These are phyloP conservation scores for Hylaeus volcanicus DNA, from an alignment of 1,140 invertebrate genomes.

Conservation along the genomic window DNA sequence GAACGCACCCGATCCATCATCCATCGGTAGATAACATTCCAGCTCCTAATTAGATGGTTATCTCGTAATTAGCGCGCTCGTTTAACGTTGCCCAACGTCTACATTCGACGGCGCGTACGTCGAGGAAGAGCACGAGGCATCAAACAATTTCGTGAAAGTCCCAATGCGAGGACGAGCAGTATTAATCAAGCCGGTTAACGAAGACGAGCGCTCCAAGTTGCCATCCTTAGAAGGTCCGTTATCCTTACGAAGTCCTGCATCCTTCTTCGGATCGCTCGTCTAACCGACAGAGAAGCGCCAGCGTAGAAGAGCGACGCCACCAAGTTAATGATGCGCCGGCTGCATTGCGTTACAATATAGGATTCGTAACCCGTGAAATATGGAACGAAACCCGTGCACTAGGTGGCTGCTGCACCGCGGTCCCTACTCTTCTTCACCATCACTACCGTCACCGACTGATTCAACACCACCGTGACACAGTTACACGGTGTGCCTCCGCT, in stretches of 20 bases:
- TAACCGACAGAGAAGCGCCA: constrained; percentile 7
- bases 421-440: constrained; percentile 62
- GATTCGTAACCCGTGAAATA: constrained; percentile 64
- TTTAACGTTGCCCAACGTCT: constrained; percentile 34
- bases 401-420: constrained; percentile 37
- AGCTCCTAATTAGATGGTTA: constrained; percentile 22
- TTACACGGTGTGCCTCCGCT: constrained; percentile 71
- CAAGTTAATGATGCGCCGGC: constrained; percentile 42
- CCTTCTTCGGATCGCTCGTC: constrained; percentile 26
- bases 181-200: constrained; percentile 47
- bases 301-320: constrained; percentile 15
- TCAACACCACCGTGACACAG: constrained; percentile 74
- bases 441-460: constrained; percentile 66
- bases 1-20: background rate
- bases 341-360: constrained; percentile 51
- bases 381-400: constrained; percentile 48
- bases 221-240: constrained; percentile 38
- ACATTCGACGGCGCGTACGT: background rate
- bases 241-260: constrained; percentile 43
- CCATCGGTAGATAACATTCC: background rate
- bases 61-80: constrained; percentile 31
- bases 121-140: constrained; percentile 22
- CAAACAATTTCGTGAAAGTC: constrained; percentile 49
- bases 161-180: constrained; percentile 19
- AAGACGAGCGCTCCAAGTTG: constrained; percentile 30